Base-by-base conservation (phyloP, 2,113 vertebrate species). In the Zosterops japonicus region DNA sequence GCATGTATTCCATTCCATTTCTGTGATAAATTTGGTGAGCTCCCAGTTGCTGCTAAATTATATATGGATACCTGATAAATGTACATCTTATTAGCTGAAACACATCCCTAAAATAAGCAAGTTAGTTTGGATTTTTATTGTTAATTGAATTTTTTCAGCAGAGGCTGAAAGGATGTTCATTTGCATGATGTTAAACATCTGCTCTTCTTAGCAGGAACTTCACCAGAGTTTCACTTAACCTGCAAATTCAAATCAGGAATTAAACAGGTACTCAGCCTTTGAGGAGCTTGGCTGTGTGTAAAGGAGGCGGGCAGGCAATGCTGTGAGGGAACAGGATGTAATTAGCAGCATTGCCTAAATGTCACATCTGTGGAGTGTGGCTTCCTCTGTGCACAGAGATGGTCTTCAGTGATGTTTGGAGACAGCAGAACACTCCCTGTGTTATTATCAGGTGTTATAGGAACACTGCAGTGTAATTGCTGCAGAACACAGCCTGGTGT, bases 121-220 rank as follows among this genome's bases (percentile, higher is more conserved):
- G 68, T 91, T 96, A 86, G 87, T 95, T 96, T 90, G 79, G 83
- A 92, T 93, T 95, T 97, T 97, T 97, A 96, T 90, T 97, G 96
- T 97, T 98, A 96, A 97, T 97, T 98, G 97, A 97, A 97, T 98
- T 97, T 96, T 96, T 87, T 83, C 71, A 56, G 94, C 94, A 90
- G 96, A 67, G 83, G 95, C 91, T 60, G 90, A 95, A 96, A 96
- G 87, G 95, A 96, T 68, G 89, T 94, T 96, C 55, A 31, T 98
- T 97, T 97, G 90, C 96, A 97, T 94, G 92, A 94, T 90, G 92
- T 97, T 93, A 95, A 97, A 96, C 97, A 98, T 97, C 98, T 98
- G 97, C 81, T 97, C 59, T 87, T 97, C 91, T 86, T 94, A 81
- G 84, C 28, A 5, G 82, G 69, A 96, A 89, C 86, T 96, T 90